Evolutionary conservation across 2,797 vertebrate genomes (phyloP).

Genomic region (Chelon labrosus): DNA sequence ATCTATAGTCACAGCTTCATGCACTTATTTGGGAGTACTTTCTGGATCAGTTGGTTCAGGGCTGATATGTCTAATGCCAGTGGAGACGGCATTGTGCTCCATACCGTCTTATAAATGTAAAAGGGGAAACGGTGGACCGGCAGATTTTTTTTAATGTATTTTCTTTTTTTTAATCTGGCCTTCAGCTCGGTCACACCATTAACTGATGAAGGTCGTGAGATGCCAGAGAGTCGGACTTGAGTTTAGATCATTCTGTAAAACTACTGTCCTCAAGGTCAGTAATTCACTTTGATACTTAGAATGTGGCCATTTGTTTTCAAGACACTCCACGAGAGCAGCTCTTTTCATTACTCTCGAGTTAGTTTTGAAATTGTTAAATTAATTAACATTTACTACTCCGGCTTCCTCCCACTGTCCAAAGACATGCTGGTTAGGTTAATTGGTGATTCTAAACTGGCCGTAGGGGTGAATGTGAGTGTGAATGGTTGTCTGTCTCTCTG

Average conservation of each 20-base stretch:
- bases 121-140: background rate
- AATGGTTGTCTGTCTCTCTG: too few species aligned
- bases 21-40: slow-evolving; percentile 1
- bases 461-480: too few species aligned
- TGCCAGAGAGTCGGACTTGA: background rate
- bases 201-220: background rate
- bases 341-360: background rate
- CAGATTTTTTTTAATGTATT: background rate
- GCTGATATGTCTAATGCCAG: background rate
- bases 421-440: too few species aligned
- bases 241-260: background rate
- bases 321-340: background rate
- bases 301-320: background rate
- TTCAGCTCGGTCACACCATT: background rate
- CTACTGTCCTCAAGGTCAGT: background rate
- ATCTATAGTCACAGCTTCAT: slow-evolving; percentile 3
- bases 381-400: too few species aligned
- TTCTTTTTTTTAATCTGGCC: background rate
- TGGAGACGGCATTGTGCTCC: background rate
- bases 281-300: background rate
- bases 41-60: slow-evolving; percentile 3
- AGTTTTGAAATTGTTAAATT: too few species aligned
- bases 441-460: too few species aligned
- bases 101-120: background rate
- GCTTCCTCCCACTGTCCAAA: too few species aligned